Conservation (phyloP, 2,797 vertebrate genomes). For the Sandelia bainsii region DNA sequence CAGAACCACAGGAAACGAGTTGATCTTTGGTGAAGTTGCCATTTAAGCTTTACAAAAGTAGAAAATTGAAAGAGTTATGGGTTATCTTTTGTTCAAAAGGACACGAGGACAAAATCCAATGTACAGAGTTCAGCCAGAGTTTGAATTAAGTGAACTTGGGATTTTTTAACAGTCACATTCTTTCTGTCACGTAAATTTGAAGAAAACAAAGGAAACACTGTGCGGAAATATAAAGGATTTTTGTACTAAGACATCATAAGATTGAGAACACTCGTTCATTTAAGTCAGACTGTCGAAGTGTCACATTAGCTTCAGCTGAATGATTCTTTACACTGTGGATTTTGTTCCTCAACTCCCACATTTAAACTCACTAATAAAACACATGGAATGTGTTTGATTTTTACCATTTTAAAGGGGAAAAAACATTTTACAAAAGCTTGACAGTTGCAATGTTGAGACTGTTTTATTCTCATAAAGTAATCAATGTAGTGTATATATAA, state of each 20-base stretch:
- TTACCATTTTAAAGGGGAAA: background rate
- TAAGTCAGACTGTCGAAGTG: background rate
- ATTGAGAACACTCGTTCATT: background rate
- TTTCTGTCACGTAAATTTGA: too few relatives aligned
- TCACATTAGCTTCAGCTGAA: background rate
- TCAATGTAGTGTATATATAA: conserved; percentile 93
- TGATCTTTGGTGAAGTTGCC: too few relatives aligned
- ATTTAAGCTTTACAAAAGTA: too few relatives aligned
- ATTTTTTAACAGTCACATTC: background rate
- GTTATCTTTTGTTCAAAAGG: too few relatives aligned
- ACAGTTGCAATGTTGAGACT: conserved; percentile 87
- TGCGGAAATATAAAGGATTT: background rate
- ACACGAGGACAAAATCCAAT: background rate
- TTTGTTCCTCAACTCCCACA: background rate
- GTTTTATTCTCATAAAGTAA: conserved; percentile 91
- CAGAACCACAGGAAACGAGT: too few relatives aligned
- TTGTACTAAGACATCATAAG: background rate
- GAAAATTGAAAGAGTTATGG: too few relatives aligned
- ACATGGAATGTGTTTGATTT: background rate
- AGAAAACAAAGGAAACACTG: background rate
- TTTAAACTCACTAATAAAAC: background rate
- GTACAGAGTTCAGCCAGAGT: background rate
- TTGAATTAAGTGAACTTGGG: background rate
- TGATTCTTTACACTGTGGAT: background rate
- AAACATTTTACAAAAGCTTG: conserved; percentile 48